These are phyloP conservation scores for Poicephalus gulielmi DNA, from an alignment of 2,113 vertebrate species.

Conservation along the genomic window DNA sequence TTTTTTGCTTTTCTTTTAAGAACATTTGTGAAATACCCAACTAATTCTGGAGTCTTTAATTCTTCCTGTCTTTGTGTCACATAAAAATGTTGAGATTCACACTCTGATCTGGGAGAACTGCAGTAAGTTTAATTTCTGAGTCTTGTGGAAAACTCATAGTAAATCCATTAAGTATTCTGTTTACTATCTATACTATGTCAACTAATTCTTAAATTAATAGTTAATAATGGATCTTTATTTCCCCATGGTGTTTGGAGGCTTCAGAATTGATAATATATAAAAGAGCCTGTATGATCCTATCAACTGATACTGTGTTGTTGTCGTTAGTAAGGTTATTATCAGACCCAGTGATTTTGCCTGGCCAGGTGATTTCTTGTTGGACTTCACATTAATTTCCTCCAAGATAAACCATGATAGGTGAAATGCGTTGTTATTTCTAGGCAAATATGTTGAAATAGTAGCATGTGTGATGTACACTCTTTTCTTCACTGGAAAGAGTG, in stretches of 20 bases:
- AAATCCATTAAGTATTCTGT: not conserved
- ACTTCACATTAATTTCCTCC: not conserved
- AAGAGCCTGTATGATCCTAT: not conserved
- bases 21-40: not conserved
- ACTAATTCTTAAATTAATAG: not conserved
- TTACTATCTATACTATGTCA: not conserved
- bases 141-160: not conserved
- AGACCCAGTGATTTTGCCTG: not conserved
- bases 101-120: not conserved
- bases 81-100: not conserved
- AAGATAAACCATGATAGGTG: not conserved
- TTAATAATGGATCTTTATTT: not conserved
- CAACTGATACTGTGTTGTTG: not conserved
- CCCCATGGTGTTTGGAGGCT: not conserved
- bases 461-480: fast-evolving
- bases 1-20: not conserved
- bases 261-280: not conserved
- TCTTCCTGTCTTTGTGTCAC: not conserved
- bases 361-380: not conserved
- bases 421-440: not conserved
- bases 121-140: not conserved
- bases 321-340: not conserved
- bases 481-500: not conserved
- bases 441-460: not conserved
- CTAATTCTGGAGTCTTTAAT: not conserved